Evolutionary conservation across 2,113 vertebrate genomes (phyloP), one percentile per base, ranked within the genome.

Genomic region (Oncorhynchus tshawytscha): DNA sequence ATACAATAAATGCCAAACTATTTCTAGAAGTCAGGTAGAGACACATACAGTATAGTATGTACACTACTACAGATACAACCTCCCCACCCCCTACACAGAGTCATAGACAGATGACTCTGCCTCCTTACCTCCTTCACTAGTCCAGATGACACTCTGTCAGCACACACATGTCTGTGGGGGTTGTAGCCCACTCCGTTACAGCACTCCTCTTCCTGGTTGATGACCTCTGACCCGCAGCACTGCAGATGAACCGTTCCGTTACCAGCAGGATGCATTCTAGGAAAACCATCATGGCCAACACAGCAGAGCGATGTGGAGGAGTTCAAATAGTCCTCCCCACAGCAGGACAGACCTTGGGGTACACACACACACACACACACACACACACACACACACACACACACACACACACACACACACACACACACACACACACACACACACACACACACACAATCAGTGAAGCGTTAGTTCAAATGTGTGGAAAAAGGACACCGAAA

Each of bases 141-240:
- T 34, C 34, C 34, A 34, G 34, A 34, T 34, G 34, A 34, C 34
- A 34, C 34, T 7, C 1, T 7, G 34, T 96, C 95, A 84, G 96
- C 95, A 87, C 97, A 98, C 91, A 96, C 94, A 86, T 95, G 94
- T 88, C 94, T 93, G 85, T 91, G 90, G 80, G 96, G 95, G 93
- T 96, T 91, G 88, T 96, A 97, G 85, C 95, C 95, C 88, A 96
- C 92, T 81, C 95, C 96, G 82, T 92, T 94, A 90, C 96, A 97
- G 92, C 97, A 97, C 90, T 91, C 86, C 88, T 95, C 92, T 25
- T 91, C 95, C 87, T 91, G 89, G 87, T 89, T 93, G 91, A 96
- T 94, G 90, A 97, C 93, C 90, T 95, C 93, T 80, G 95, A 95
- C 81, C 94, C 94, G 82, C 97, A 97, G 94, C 96, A 98, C 93